Conservation (phyloP, 2,113 vertebrate genomes). For the Megatriorchis doriae region DNA sequence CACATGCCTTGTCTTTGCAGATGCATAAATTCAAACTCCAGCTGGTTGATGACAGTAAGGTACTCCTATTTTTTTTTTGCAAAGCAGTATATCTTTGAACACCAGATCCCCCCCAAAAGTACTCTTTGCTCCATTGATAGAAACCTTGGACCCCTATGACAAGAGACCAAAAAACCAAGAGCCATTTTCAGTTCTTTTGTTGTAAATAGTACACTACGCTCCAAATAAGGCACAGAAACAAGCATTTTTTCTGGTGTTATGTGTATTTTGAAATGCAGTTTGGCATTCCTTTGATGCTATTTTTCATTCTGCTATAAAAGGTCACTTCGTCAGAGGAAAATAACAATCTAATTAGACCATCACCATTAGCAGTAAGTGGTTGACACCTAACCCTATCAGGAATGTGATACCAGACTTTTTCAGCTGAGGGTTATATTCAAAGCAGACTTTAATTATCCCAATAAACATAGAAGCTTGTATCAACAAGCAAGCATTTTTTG, state of each 20-base stretch:
- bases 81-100: background rate
- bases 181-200: background rate
- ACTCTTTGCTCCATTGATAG: background rate
- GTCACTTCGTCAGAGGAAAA: background rate
- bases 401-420: background rate
- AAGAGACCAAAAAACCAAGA: background rate
- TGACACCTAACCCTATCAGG: background rate
- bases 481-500: background rate
- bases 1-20: background rate
- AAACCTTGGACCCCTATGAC: background rate
- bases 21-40: background rate
- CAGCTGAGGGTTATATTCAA: background rate
- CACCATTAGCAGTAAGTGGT: background rate
- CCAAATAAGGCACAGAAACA: background rate
- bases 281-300: background rate
- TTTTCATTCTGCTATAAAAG: background rate
- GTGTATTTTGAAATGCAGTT: background rate
- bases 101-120: background rate
- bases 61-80: background rate
- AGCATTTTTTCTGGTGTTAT: background rate
- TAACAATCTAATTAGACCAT: background rate
- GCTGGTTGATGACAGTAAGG: background rate
- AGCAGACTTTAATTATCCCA: conserved; percentile 6
- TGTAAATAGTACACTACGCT: background rate
- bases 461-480: background rate